Evolutionary conservation across 2,797 vertebrate genomes (phyloP).

Genomic region (Leuciscus waleckii): DNA sequence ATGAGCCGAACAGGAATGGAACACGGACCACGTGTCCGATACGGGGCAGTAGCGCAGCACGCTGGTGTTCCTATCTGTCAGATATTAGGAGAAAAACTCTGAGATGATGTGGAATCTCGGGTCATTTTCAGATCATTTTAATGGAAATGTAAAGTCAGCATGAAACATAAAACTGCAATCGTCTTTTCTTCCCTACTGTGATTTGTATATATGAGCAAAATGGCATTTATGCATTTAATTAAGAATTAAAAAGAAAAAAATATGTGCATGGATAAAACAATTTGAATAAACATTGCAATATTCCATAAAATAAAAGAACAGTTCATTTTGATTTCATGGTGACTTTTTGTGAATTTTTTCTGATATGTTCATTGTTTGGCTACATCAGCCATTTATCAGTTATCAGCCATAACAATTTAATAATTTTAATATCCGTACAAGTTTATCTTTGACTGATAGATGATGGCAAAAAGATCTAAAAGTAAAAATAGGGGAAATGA

Average conservation of each 20-base stretch:
- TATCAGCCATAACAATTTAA: not conserved
- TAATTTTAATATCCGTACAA: not conserved
- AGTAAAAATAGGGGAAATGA: not conserved
- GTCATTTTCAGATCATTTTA: not conserved
- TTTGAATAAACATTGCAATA: not conserved
- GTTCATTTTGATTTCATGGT: not conserved
- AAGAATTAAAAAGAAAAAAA: not conserved
- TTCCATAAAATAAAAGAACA: not conserved
- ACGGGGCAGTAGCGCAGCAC: slow-evolving; percentile 90
- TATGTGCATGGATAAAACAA: not conserved
- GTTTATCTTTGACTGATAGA: not conserved
- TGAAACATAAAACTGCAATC: not conserved
- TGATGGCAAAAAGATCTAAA: not conserved
- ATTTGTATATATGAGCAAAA: not conserved
- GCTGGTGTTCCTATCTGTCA: slow-evolving; percentile 89
- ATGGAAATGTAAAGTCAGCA: not conserved
- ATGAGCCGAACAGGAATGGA: slow-evolving; percentile 85
- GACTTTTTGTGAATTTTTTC: not conserved
- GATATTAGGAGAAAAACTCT: slow-evolving; percentile 59
- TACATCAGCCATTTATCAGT: not conserved
- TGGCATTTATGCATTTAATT: not conserved
- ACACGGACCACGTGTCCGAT: slow-evolving; percentile 87
- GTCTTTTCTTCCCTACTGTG: not conserved
- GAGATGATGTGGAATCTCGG: not conserved
- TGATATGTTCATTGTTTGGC: not conserved